Conservation (phyloP, 2,888 invertebrate genomes). For the Drosophila diplacantha region DNA sequence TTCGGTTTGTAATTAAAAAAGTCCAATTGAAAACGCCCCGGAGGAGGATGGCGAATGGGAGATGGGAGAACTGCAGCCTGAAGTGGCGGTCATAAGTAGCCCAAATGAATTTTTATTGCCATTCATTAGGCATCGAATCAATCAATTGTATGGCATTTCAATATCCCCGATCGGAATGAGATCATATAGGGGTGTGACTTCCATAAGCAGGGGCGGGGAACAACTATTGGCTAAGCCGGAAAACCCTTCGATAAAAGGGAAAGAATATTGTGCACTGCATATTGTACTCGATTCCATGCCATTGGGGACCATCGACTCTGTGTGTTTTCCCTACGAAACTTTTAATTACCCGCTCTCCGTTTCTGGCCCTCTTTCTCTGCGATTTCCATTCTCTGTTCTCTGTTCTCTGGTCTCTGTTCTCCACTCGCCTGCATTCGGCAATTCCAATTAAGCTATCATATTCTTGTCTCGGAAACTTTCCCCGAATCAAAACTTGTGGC, state of each 20-base stretch:
- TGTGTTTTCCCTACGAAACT: constrained; percentile 29
- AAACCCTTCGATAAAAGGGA: constrained; percentile 11
- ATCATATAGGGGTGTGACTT: constrained; percentile 49
- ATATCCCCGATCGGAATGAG: constrained; percentile 24
- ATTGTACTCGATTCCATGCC: constrained; percentile 14
- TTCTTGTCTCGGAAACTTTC: constrained; percentile 43
- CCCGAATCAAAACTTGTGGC: constrained; percentile 39
- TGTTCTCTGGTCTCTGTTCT: not conserved
- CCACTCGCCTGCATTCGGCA: constrained; percentile 30
- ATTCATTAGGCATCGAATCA: constrained; percentile 42
- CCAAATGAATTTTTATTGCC: constrained; percentile 44
- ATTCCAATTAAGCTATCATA: constrained; percentile 48
- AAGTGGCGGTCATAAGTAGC: constrained; percentile 25
- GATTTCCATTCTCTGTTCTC: constrained; percentile 12
- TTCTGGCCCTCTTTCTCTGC: constrained; percentile 5
- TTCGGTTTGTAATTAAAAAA: constrained; percentile 39
- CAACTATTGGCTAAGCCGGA: constrained; percentile 6
- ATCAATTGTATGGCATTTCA: constrained; percentile 36
- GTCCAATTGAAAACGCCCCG: constrained; percentile 28
- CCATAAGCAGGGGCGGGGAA: constrained; percentile 1
- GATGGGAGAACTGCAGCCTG: not conserved
- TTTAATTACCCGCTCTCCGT: constrained; percentile 39
- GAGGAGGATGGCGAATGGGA: not conserved
- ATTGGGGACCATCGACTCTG: constrained; percentile 26
- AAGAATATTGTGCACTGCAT: constrained; percentile 21